Conservation (phyloP, 2,113 vertebrate species). For the Machaerirhynchus nigripectus region DNA sequence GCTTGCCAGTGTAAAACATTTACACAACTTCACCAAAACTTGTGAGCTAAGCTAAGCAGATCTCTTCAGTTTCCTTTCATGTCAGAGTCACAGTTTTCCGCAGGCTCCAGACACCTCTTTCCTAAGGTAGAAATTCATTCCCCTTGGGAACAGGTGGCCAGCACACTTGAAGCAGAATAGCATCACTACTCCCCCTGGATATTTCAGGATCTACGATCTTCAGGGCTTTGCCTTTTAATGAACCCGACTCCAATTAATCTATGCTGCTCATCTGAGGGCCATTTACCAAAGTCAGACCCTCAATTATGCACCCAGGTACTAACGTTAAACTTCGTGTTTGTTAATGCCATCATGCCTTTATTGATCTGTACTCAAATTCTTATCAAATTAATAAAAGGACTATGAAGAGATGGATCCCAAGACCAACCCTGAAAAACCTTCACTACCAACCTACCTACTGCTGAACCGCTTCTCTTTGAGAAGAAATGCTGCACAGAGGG, state of each 20-base stretch:
- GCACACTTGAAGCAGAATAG: rapidly evolving
- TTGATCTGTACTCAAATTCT: not conserved
- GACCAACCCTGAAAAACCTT: not conserved
- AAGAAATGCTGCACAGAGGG: not conserved
- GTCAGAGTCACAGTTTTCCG: not conserved
- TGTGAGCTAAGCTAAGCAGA: not conserved
- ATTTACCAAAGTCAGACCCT: not conserved
- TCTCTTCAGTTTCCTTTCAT: not conserved
- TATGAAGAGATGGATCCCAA: not conserved
- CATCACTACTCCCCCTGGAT: not conserved
- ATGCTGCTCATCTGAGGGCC: not conserved
- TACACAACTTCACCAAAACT: not conserved
- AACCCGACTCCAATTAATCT: not conserved
- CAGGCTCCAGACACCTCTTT: not conserved
- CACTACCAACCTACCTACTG: not conserved
- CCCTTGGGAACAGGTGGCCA: not conserved
- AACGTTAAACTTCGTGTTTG: not conserved
- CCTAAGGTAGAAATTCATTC: not conserved
- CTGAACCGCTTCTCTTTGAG: not conserved
- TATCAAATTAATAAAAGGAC: not conserved
- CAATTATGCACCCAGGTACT: not conserved
- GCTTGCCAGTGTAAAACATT: not conserved
- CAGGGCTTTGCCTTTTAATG: not conserved
- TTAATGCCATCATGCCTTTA: not conserved
- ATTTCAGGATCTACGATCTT: not conserved